A percentile compares a stretch with the other conserved stretches of the same genome.
These are phyloP conservation scores for Chrysodeixis includens DNA, from an alignment of 2,888 invertebrate species.

Conservation along the genomic window DNA sequence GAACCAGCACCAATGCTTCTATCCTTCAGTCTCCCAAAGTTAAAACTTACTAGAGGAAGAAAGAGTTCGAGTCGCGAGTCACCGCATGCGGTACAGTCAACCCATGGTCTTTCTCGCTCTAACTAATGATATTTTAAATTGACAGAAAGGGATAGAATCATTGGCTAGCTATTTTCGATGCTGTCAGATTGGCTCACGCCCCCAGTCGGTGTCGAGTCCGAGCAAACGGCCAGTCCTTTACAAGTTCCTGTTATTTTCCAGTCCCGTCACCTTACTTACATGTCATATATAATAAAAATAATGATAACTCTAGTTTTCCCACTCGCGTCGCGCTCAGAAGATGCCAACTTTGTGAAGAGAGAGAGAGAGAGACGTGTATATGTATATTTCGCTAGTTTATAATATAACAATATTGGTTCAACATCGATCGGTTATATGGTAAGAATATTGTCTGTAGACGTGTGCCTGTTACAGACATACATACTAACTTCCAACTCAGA, in stretches of 20 bases:
- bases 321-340: conserved; percentile 41
- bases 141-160: no score
- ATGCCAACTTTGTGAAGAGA: conserved; percentile 39
- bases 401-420: conserved; percentile 54
- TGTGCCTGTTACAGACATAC: not conserved
- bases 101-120: no score
- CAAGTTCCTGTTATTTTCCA: conserved; percentile 38
- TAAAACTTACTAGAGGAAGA: no score
- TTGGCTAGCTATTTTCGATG: no score
- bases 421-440: conserved; percentile 44
- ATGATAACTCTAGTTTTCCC: conserved; percentile 31
- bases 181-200: no score
- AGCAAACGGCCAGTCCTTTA: conserved; percentile 41
- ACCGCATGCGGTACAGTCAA: no score
- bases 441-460: conserved; percentile 42
- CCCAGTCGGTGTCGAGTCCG: conserved; percentile 8
- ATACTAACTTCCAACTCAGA: no score
- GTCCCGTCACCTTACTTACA: conserved; percentile 54
- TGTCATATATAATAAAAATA: conserved; percentile 34
- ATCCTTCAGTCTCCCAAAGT: no score
- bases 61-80: no score
- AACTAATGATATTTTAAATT: no score
- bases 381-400: conserved; percentile 61
- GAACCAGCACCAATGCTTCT: no score
- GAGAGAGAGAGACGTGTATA: conserved; percentile 35